phyloP scores from a whole-genome alignment of 2,797 vertebrate species.

The Bradypodion pumilum region DNA sequence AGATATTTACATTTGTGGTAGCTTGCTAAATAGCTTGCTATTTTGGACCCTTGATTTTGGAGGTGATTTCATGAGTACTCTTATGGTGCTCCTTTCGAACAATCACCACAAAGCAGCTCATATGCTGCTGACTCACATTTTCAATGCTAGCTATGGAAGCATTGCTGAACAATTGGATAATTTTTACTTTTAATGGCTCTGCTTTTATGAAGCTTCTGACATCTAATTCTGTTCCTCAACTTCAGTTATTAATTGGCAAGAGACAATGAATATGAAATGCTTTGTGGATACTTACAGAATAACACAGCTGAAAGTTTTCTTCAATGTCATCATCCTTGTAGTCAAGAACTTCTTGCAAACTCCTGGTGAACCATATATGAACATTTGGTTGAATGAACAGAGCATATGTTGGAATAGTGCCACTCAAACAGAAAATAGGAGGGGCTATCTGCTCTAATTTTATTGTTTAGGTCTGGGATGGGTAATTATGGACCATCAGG shows the following conservation, averaged over 20 bases:
- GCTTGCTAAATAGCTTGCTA: too few relatives aligned
- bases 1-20: neutral
- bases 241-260: neutral
- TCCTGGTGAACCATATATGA: slow-evolving; percentile 52
- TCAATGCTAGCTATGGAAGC: neutral
- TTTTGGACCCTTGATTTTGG: too few relatives aligned
- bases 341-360: slow-evolving; percentile 63
- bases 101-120: neutral
- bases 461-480: too few relatives aligned
- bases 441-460: too few relatives aligned
- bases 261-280: neutral
- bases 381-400: too few relatives aligned
- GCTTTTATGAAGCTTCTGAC: neutral
- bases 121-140: neutral
- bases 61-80: neutral
- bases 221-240: neutral
- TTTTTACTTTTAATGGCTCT: neutral
- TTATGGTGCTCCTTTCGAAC: neutral
- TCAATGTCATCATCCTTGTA: slow-evolving; percentile 43
- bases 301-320: slow-evolving; percentile 48
- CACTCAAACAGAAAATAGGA: neutral
- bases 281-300: slow-evolving; percentile 64
- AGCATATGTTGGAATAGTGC: neutral
- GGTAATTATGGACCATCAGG: too few relatives aligned
- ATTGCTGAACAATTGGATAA: neutral